Evolutionary conservation across 2,888 invertebrate species (phyloP).

Genomic region (Diogma glabrata): DNA sequence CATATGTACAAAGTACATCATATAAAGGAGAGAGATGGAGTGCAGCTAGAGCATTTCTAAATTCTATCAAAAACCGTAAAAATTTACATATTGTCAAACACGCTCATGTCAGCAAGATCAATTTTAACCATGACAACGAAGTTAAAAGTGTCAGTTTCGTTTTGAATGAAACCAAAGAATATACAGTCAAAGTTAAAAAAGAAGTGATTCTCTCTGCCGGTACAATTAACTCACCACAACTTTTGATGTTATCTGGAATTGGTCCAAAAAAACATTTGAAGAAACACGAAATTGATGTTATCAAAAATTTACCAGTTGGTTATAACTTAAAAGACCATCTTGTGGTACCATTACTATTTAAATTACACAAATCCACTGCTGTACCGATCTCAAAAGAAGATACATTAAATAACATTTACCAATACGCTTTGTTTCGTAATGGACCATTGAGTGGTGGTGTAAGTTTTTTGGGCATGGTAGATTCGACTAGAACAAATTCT

Average conservation of each 20-base stretch:
- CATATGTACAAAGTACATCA: slow-evolving; percentile 52
- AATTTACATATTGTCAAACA: slow-evolving; percentile 26
- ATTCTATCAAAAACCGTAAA: slow-evolving; percentile 31
- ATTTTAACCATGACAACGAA: slow-evolving; percentile 11
- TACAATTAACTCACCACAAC: slow-evolving; percentile 29
- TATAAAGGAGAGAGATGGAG: slow-evolving; percentile 57
- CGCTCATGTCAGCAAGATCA: slow-evolving; percentile 16
- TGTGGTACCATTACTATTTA: slow-evolving; percentile 36
- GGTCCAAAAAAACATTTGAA: slow-evolving; percentile 26
- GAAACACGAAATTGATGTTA: slow-evolving; percentile 22
- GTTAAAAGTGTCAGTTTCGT: slow-evolving; percentile 12
- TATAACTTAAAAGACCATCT: slow-evolving; percentile 72
- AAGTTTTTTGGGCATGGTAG: slow-evolving; percentile 23
- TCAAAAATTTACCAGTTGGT: slow-evolving; percentile 42
- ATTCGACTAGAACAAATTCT: slow-evolving; percentile 24
- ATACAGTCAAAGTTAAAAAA: slow-evolving; percentile 18
- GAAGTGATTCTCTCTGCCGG: slow-evolving; percentile 33
- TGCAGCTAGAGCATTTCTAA: slow-evolving; percentile 56
- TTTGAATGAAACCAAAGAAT: slow-evolving; percentile 15
- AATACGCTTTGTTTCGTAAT: slow-evolving; percentile 39
- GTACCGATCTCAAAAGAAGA: slow-evolving; percentile 14
- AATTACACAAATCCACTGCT: slow-evolving; percentile 31
- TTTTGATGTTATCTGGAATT: slow-evolving; percentile 32
- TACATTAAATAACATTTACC: slow-evolving; percentile 24
- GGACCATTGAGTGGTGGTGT: slow-evolving; percentile 37